A percentile compares a stretch with the other conserved stretches of the same genome.
Evolutionary conservation across 2,888 invertebrate genomes (phyloP).

Genomic region (Apodemia duryi): DNA sequence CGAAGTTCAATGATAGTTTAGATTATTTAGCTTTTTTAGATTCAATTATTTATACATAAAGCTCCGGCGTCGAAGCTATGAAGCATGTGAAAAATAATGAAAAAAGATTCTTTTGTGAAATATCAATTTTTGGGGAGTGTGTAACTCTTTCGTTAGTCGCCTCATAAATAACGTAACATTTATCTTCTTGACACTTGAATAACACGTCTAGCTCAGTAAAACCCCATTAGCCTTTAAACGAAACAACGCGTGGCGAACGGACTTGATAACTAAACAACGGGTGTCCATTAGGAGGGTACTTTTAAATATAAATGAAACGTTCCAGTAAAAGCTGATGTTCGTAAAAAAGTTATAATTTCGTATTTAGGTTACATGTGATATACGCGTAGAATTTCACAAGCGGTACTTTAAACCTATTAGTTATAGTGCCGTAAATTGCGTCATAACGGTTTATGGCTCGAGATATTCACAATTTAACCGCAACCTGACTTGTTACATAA

Average conservation of each 20-base stretch:
- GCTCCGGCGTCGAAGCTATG: no score
- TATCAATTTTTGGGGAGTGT: conserved; percentile 7
- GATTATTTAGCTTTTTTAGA: no score
- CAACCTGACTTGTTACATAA: no score
- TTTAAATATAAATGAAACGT: conserved; percentile 3
- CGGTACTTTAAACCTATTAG: no score
- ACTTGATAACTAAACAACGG: conserved; percentile 41
- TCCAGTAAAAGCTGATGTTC: not conserved
- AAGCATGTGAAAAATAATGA: no score
- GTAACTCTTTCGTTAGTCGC: conserved; percentile 40
- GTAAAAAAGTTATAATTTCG: not conserved
- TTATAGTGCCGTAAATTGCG: no score
- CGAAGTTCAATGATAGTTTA: no score
- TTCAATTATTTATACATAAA: no score
- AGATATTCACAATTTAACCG: no score
- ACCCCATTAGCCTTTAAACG: conserved; percentile 67
- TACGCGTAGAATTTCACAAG: no score
- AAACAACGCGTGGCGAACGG: conserved; percentile 55
- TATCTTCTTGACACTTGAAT: conserved; percentile 73
- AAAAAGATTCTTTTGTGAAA: not conserved
- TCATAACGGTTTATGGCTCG: no score
- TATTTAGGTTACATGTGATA: no score
- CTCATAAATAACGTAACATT: conserved; percentile 70
- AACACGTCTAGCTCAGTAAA: conserved; percentile 49
- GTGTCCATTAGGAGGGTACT: not conserved